Evolutionary conservation across 2,888 invertebrate species (phyloP).

Genomic region (Thelaira solivaga): DNA sequence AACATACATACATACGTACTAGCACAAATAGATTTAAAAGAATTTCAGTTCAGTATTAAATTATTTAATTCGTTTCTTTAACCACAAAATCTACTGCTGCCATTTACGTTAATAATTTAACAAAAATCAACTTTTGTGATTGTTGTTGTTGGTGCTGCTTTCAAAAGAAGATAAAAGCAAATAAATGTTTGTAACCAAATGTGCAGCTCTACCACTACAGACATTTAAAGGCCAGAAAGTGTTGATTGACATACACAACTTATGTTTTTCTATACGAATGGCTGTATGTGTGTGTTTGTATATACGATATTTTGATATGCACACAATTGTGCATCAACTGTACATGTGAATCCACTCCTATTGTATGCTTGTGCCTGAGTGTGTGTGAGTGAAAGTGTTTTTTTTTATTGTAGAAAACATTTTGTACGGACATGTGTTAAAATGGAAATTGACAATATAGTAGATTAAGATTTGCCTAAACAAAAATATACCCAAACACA

Average conservation of each 20-base stretch:
- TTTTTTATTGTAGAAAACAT: background rate
- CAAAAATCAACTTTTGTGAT: background rate
- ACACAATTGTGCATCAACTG: background rate
- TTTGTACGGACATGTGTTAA: slow-evolving; percentile 7
- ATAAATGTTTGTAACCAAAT: background rate
- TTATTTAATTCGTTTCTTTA: background rate
- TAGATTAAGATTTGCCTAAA: slow-evolving; percentile 14
- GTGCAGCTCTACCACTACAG: background rate
- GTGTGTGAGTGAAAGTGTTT: background rate
- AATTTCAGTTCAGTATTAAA: background rate
- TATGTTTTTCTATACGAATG: background rate
- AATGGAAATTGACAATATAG: slow-evolving; percentile 29
- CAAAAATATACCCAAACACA: background rate
- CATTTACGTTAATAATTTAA: background rate
- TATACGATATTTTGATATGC: background rate
- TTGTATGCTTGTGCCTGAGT: background rate
- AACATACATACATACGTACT: too few relatives aligned
- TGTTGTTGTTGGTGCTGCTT: background rate
- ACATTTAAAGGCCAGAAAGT: slow-evolving; percentile 16
- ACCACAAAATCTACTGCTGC: background rate
- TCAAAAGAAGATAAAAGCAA: background rate
- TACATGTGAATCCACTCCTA: background rate
- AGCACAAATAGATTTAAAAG: too few relatives aligned
- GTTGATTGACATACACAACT: slow-evolving; percentile 36
- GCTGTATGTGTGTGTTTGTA: background rate